Evolutionary conservation across 2,113 vertebrate species (phyloP), one percentile per base, ranked within the genome.

Genomic region (Cebidichthys violaceus): DNA sequence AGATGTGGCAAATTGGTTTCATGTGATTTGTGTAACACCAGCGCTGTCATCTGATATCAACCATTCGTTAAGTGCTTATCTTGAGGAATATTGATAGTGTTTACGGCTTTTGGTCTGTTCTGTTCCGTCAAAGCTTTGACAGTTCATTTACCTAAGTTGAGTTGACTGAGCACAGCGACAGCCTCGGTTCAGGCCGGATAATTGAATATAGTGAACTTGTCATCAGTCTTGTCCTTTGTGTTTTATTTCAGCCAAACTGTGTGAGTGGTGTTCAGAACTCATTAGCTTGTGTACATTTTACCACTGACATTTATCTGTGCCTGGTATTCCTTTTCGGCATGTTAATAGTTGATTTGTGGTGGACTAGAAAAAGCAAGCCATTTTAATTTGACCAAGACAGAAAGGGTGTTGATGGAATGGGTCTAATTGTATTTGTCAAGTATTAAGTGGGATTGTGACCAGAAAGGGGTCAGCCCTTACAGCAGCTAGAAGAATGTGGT

Each of bases 121-220:
- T 69, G 52, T 82, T 61, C 29, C 50, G 77, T 82, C 88, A 88
- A 85, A 71, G 60, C 68, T 71, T 70, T 90, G 91, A 92, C 90
- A 90, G 90, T 87, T 94, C 77, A 91, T 94, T 93, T 83, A 68
- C 74, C 76, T 68, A 54, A 47, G 68, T 35, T 75, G 81, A 79
- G 57, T 66, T 24, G 81, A 86, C 37, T 5, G 72, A 87, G 81
- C 79, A 52, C 70, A 60, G 45, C 24, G 54, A 33, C 73, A 68
- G 75, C 84, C 79, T 84, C 70, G 67, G 67, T 75, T 61, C 78
- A 72, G 60, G 55, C 77, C 82, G 81, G 87, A 90, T 93, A 92
- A 93, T 93, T 87, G 79, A 90, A 91, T 84, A 64, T 69, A 85
- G 74, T 86, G 77, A 88, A 83, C 75, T 62, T 70, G 89, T 92